Evolutionary conservation across 2,888 invertebrate genomes (phyloP), one percentile per base, ranked within the genome.

Genomic region (Balanococcus diminutus): DNA sequence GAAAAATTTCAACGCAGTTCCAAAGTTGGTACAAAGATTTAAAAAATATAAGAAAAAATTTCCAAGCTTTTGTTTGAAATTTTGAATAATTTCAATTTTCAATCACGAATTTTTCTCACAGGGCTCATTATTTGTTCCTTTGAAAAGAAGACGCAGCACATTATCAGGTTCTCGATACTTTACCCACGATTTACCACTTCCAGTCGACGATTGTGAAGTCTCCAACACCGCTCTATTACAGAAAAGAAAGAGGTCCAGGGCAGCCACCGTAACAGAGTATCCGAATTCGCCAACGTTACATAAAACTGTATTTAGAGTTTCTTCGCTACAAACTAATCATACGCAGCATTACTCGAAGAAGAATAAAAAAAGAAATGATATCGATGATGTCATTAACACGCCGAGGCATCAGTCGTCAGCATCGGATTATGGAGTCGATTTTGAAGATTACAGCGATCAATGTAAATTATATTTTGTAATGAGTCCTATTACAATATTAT

Each of bases 111-210:
- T 28, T 81, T 32, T 31, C 5, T 46, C 36, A 8, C 9, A 85
- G 85, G 85, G 36, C 6, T 42, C 85, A 14, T 22, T 87, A 25
- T 88, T 91, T 86, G 89, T 90, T 3, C 91, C 91, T 32, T 89
- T 92, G 61, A 90, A 91, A 86, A 90, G 91, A 87, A 90, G 92
- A 32, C 90, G 91, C 79, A 90, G 91, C 67, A 90, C 91, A 5
- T 91, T 92, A 84, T 90, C 90, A 61, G 92, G 92, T 1, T 92
- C 92, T 0, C 90, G 92, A 32, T 92, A 93, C 89, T 90, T 93
- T 88, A 92, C 92, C 36, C 92, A 93, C 88, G 93, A 93, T 88
- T 90, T 93, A 56, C 92, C 92, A n/a, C 89, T 93, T 87, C 92
- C 91, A 87, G 92, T 90, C 25, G 93, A 93, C 88, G 93, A 93